phyloP scores from a whole-genome alignment of 2,113 vertebrate species.

The Erpornis zantholeuca region DNA sequence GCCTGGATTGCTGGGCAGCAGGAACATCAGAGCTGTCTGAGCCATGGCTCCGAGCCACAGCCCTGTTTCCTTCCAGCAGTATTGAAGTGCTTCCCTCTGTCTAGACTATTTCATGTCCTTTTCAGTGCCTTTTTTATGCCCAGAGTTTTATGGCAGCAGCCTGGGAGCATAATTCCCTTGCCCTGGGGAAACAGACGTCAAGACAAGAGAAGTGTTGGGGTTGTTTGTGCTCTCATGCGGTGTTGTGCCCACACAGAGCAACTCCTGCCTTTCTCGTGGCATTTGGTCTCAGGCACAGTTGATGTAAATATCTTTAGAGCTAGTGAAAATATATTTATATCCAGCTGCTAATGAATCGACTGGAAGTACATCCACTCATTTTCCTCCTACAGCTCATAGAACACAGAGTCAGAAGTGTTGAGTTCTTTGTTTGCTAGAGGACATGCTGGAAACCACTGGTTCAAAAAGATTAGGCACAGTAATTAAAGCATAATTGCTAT shows the following conservation, averaged over 20 bases:
- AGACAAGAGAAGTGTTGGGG: background rate
- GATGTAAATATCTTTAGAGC: background rate
- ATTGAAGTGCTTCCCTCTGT: background rate
- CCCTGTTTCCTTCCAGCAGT: background rate
- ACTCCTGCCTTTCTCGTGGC: background rate
- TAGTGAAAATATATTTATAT: background rate
- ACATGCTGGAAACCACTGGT: background rate
- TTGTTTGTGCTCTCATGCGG: background rate
- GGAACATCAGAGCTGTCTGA: background rate
- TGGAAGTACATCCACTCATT: background rate
- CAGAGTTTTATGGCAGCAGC: background rate
- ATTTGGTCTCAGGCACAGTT: background rate
- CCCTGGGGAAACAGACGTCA: background rate
- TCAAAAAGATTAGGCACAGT: slow-evolving; percentile 20
- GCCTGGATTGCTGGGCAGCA: background rate
- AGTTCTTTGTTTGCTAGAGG: background rate
- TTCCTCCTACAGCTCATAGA: background rate
- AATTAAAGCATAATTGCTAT: slow-evolving; percentile 48
- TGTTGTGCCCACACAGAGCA: background rate
- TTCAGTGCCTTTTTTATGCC: background rate
- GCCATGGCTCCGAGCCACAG: background rate
- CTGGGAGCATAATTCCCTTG: background rate
- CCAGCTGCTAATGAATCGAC: background rate
- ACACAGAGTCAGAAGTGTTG: background rate
- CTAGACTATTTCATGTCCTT: background rate